Base-by-base conservation (phyloP, 1,140 invertebrate species). In the Drosophila miranda region DNA sequence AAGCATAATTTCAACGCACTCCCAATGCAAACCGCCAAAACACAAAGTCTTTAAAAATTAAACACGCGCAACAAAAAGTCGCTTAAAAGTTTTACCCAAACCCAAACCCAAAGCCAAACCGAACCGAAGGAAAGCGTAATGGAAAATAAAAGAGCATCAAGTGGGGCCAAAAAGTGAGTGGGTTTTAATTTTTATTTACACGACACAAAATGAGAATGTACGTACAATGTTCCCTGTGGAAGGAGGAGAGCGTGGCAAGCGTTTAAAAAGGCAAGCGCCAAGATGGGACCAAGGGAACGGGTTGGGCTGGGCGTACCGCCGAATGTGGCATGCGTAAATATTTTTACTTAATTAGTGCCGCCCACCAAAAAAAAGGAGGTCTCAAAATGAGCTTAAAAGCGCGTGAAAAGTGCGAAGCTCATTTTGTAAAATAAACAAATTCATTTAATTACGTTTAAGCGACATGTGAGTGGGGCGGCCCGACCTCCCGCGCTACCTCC, bases 371-470 rank as follows among this genome's bases (percentile, higher is more conserved):
- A 26, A n/a, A 9, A 4, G 34, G 11, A 38, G 4, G 34, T 30
- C 68, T 69, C 42, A 21, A 77, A 81, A 80, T 78, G 75, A 55
- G 73, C 74, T 61, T 78, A 61, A 81, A 80, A 77, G 63, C 61
- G 82, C 63, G 81, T 67, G 59, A 77, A 84, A 86, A 84, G 73
- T 77, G 68, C 81, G 58, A 77, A 70, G 64, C 64, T 71, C 77
- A 78, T 81, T 84, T 84, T 86, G 64, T 67, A 71, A 81, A 86
- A 81, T 78, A 86, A 84, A 84, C 81, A 84, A 81, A 86, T 77
- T 62, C 56, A 70, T 81, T 78, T 70, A 41, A 84, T 86, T 86
- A 80, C 60, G 76, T 64, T 82, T 62, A 61, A 52, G 55, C 55
- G 59, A 58, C 76, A 74, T 52, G 38, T 19, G 21, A 50, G 50